A percentile compares a stretch with the other conserved stretches of the same genome.
Conservation (phyloP, 2,797 vertebrate genomes). For the Sternotherus odoratus region DNA sequence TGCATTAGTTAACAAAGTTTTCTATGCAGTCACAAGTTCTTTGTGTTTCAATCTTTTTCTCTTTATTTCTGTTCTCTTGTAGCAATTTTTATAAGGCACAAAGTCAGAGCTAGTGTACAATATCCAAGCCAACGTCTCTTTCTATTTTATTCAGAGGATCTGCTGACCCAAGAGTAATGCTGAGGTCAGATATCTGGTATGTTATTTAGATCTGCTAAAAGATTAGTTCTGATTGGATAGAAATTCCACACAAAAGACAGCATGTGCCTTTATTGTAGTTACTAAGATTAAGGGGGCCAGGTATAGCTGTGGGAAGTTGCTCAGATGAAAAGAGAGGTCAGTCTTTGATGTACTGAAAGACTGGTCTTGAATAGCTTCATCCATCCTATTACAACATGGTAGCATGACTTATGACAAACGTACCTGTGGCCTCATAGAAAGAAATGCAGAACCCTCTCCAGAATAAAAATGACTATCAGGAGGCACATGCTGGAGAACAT, state of each 20-base stretch:
- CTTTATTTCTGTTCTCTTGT: background rate
- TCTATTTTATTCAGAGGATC: slow-evolving; percentile 45
- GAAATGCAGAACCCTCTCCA: background rate
- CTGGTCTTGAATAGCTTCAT: background rate
- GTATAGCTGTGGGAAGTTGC: slow-evolving; percentile 50
- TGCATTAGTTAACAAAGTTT: background rate
- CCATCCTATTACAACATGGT: background rate
- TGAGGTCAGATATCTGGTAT: background rate
- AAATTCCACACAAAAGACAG: slow-evolving; percentile 46
- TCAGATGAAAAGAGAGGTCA: slow-evolving; percentile 32
- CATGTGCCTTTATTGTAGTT: slow-evolving; percentile 51
- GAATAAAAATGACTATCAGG: background rate
- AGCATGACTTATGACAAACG: background rate
- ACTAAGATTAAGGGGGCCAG: slow-evolving; percentile 60
- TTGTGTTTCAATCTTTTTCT: background rate
- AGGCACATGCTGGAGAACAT: background rate
- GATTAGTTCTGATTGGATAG: slow-evolving; percentile 63
- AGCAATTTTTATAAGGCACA: background rate
- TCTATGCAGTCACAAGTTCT: background rate
- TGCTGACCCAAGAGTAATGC: slow-evolving; percentile 29
- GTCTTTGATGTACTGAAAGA: slow-evolving; percentile 37
- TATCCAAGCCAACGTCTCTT: background rate
- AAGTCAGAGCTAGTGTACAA: background rate
- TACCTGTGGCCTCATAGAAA: background rate
- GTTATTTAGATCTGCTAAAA: slow-evolving; percentile 54